Evolutionary conservation across 2,113 vertebrate genomes (phyloP), one percentile per base, ranked within the genome.

Genomic region (Perognathus longimembris): DNA sequence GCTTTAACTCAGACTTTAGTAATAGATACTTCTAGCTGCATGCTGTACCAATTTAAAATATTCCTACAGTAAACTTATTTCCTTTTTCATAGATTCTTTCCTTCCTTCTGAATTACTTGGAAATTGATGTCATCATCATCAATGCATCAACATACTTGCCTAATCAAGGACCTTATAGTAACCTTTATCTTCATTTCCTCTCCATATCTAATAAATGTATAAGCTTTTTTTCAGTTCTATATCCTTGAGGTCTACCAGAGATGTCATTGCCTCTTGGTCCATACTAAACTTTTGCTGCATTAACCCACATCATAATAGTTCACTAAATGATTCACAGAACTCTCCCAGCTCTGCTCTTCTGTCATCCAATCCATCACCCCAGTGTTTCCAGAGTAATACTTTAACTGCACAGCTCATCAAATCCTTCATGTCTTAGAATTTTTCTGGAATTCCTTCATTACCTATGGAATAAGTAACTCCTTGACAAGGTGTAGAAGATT

Each of bases 131-230:
- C 34, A 59, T 79, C 34, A 59, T 79, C 50, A n/a, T 38, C 28
- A 42, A 59, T 4, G 1, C 50, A n/a, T 45, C 22, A 36, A 59
- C 4, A 1, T 6, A 76, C 34, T 91, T 32, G 78, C 22, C 38
- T 57, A 86, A 64, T 83, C n/a, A 89, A 32, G 75, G 86, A 57
- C 17, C 18, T 70, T 22, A 28, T 1, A 45, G 38, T 15, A 85
- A 88, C 38, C 24, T 89, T 66, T 71, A 76, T 50, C 28, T 89
- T 78, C 26, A 82, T 85, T 57, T 91, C 89, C 30, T 89, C 82
- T 86, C 14, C 30, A 26, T 74, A 61, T 14, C 40, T 71, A 57
- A 75, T 57, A 69, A 83, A 54, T 54, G 50, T 15, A 54, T 54
- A 54, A 2, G 45, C 12, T 45, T 70, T 83, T 57, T 86, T 30